Conservation (phyloP, 2,888 invertebrate genomes). For the Sympetrum striolatum region DNA sequence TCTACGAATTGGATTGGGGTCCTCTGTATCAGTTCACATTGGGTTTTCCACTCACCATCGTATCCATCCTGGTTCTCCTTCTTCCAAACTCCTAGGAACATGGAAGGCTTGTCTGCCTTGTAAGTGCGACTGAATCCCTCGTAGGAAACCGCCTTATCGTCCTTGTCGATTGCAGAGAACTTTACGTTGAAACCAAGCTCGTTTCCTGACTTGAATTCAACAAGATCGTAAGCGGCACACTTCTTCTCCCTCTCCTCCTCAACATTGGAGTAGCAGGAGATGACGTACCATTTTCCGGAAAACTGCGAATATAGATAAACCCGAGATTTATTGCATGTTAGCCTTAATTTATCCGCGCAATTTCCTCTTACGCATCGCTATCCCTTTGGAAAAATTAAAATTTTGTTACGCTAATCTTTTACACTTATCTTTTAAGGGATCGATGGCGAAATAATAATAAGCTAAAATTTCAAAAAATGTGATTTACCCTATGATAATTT, state of each 20-base stretch:
- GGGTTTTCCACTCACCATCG: constrained; percentile 38
- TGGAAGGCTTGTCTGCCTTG: constrained; percentile 35
- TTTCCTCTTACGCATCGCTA: too few species aligned
- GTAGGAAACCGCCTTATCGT: constrained; percentile 17
- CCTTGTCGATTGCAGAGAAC: constrained; percentile 14
- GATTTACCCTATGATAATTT: too few species aligned
- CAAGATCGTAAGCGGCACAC: constrained; percentile 45
- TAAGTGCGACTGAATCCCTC: constrained; percentile 45
- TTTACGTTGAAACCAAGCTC: constrained; percentile 13
- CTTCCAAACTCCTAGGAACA: constrained; percentile 46
- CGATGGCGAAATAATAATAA: too few species aligned
- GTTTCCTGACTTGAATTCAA: not conserved
- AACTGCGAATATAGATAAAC: not conserved
- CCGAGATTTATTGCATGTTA: not conserved
- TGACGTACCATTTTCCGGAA: constrained; percentile 45
- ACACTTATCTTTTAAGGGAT: too few species aligned
- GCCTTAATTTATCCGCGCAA: too few species aligned
- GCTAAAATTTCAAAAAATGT: too few species aligned
- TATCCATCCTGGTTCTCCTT: constrained; percentile 31
- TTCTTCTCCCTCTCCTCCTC: not conserved
- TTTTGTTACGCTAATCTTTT: too few species aligned
- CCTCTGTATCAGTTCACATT: not conserved
- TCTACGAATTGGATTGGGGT: not conserved
- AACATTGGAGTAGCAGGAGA: constrained; percentile 3
- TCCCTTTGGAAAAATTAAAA: too few species aligned